Evolutionary conservation across 2,797 vertebrate genomes (phyloP).

Genomic region (Fistularia tabacaria): DNA sequence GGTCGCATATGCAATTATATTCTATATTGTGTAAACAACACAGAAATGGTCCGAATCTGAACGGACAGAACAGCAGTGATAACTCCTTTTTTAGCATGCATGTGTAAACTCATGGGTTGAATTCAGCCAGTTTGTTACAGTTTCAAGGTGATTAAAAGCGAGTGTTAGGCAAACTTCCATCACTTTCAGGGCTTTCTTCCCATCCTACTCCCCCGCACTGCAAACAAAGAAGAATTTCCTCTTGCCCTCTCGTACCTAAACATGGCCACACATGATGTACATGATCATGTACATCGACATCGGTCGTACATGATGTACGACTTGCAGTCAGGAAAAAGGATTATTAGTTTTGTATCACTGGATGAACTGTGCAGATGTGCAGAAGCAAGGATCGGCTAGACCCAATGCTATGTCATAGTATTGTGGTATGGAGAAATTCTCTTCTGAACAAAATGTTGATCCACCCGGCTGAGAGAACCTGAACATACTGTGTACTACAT

Average conservation of each 20-base stretch:
- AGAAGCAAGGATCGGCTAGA: background rate
- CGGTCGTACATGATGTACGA: conserved; percentile 20
- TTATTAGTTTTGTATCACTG: conserved; percentile 17
- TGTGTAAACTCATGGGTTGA: conserved; percentile 20
- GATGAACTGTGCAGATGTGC: conserved; percentile 11
- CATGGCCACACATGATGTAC: background rate
- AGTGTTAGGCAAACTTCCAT: conserved; percentile 39
- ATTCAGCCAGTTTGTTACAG: conserved; percentile 26
- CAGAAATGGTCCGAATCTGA: background rate
- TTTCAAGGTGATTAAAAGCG: conserved; percentile 24
- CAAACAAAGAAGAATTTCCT: conserved; percentile 51
- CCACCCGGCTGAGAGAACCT: background rate
- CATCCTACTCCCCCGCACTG: conserved; percentile 33
- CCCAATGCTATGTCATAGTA: background rate
- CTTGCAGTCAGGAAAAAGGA: conserved; percentile 12
- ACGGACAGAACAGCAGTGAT: conserved; percentile 13
- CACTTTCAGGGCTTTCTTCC: conserved; percentile 34
- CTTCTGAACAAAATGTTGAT: conserved; percentile 5
- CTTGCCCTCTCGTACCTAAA: background rate
- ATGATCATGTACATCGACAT: background rate
- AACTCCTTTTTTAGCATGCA: conserved; percentile 38
- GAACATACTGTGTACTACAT: background rate
- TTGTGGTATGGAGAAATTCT: background rate
- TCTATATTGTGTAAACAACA: conserved; percentile 6
- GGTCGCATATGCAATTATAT: conserved; percentile 26